These are phyloP conservation scores for Sphaerophoria taeniata DNA, from an alignment of 2,888 invertebrate genomes.

Conservation along the genomic window DNA sequence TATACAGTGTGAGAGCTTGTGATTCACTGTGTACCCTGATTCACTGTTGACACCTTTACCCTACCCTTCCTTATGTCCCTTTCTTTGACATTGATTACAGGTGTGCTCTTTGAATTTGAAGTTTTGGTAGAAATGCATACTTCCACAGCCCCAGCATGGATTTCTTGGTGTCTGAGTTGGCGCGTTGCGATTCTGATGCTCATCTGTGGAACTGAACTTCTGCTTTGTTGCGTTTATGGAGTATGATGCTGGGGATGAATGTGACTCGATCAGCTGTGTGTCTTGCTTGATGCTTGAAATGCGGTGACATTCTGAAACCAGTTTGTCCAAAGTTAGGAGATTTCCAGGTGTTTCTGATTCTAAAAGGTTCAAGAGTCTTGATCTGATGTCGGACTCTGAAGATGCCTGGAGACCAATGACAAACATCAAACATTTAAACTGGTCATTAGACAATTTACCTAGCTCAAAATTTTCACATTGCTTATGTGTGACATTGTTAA, in stretches of 20 bases:
- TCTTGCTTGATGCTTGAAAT: slow-evolving; percentile 42
- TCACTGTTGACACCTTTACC: no score
- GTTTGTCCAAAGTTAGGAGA: slow-evolving; percentile 26
- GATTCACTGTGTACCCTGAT: no score
- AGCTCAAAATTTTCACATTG: slow-evolving; percentile 20
- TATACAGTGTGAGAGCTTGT: no score
- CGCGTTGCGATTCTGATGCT: slow-evolving; percentile 3
- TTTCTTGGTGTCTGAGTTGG: slow-evolving; percentile 19
- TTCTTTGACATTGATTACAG: no score
- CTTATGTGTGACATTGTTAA: not conserved
- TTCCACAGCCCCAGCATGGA: slow-evolving; percentile 37
- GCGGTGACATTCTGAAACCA: slow-evolving; percentile 41
- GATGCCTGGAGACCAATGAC: not conserved
- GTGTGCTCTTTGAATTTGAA: no score
- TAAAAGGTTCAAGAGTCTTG: not conserved
- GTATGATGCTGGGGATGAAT: not conserved
- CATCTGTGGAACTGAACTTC: not conserved
- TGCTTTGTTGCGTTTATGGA: no score
- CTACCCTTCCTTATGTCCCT: no score
- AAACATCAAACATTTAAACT: slow-evolving; percentile 70
- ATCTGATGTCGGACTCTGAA: not conserved
- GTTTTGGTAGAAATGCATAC: no score
- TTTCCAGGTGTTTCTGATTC: slow-evolving; percentile 3
- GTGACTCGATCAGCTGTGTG: no score
- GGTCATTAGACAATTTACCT: slow-evolving; percentile 35